Evolutionary conservation across 1,140 invertebrate species (phyloP).

Genomic region (Orchestia grillus): DNA sequence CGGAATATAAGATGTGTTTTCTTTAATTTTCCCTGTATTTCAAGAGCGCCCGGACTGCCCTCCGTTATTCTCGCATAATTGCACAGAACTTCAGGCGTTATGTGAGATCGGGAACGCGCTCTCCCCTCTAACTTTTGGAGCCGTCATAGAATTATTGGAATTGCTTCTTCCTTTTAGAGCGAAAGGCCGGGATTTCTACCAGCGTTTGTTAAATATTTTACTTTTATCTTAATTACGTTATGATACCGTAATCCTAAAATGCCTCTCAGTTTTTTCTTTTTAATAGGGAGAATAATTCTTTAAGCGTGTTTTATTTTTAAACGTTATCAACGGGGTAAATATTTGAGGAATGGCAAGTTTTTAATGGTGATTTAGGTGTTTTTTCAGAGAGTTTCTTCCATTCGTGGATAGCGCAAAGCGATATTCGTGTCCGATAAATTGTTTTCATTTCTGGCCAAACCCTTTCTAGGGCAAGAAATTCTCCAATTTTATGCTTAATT

Average conservation of each 20-base stretch:
- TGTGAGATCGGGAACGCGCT: neutral
- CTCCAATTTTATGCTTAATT: neutral
- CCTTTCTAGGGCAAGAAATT: neutral
- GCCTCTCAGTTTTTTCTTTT: neutral
- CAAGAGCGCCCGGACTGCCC: neutral
- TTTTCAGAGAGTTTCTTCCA: neutral
- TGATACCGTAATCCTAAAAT: neutral
- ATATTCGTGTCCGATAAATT: neutral
- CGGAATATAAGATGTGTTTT: neutral
- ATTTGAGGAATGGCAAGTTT: neutral
- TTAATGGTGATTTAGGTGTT: neutral
- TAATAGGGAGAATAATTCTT: neutral
- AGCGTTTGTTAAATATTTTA: neutral
- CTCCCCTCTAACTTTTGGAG: neutral
- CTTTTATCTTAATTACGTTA: neutral
- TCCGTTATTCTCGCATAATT: conserved; percentile 12
- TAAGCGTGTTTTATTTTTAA: neutral
- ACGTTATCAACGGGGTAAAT: neutral
- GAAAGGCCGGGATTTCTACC: neutral
- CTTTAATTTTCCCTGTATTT: neutral
- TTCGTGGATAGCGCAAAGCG: neutral
- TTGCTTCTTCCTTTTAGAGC: neutral
- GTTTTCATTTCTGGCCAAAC: neutral
- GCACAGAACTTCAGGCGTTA: neutral
- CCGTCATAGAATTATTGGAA: neutral